A percentile compares a stretch with the other conserved stretches of the same genome.
Evolutionary conservation across 2,113 vertebrate genomes (phyloP).

Genomic region (Mustelus asterias): DNA sequence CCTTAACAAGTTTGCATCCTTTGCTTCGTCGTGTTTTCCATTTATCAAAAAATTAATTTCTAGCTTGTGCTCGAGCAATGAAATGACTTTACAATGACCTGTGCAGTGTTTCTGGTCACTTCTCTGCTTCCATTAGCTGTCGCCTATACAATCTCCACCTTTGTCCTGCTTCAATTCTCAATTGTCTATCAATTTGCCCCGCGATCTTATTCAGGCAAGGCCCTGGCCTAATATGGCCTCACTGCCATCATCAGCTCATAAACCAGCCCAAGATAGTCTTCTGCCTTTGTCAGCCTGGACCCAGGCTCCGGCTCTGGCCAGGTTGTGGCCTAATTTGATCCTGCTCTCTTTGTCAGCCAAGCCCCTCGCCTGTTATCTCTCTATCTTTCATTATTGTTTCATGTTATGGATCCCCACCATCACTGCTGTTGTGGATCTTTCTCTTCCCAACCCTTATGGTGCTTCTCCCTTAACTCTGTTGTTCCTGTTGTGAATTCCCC

Average conservation of each 20-base stretch:
- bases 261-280: background rate
- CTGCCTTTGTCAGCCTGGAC: background rate
- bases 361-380: background rate
- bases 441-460: background rate
- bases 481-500: background rate
- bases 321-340: background rate
- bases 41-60: background rate
- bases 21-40: background rate
- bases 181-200: background rate
- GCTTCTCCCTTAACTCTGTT: background rate
- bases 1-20: background rate
- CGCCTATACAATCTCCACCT: background rate
- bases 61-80: background rate
- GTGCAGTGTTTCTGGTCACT: background rate
- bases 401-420: background rate
- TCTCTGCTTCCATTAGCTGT: background rate
- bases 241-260: background rate
- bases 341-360: background rate
- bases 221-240: background rate
- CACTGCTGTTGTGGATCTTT: background rate
- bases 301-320: background rate
- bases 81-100: background rate
- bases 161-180: background rate
- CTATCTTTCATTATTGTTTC: background rate
- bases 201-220: background rate